Evolutionary conservation across 2,797 vertebrate species (phyloP), one percentile per base, ranked within the genome.

Genomic region (Parauchenoglanis ngamensis): DNA sequence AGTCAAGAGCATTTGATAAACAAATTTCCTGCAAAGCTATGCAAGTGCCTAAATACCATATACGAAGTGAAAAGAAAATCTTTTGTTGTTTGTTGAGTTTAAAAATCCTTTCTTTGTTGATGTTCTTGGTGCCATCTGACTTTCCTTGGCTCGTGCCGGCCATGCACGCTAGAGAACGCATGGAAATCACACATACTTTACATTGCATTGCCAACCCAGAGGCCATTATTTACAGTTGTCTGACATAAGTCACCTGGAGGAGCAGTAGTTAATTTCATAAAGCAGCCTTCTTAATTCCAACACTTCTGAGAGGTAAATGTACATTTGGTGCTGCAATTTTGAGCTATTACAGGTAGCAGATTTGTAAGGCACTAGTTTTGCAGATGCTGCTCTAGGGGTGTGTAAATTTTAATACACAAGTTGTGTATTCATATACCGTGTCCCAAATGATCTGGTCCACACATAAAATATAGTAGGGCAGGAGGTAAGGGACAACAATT

Each of bases 41-140:
- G 23, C 23, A n/a, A 61, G 56, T 23, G 78, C 31, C 23, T 61
- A 46, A 63, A 81, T 25, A 44, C 57, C 25, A n/a, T 13, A 25
- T 8, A 44, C 35, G 25, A 25, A 23, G 10, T 25, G 1, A 61
- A 61, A 80, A 82, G 0, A 49, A 65, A 63, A 46, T 35, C 56
- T 80, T 28, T 6, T 56, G 10, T 17, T 56, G 19, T 19, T 57
- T 25, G 54, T 7, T 11, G 68, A 78, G 85, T 85, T 86, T 79
- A 79, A 85, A 88, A 86, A 63, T 87, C 49, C 88, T 86, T 87
- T 85, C 52, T 87, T 85, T 85, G 54, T 83, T 65, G 46, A n/a
- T 73, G 77, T 86, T 86, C 63, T 78, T 57, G 83, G 81, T 68
- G 1, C 44, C 28, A 68, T 73, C 31, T 90, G 67, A 76, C 76